These are phyloP conservation scores for Lysandra bellargus DNA, from an alignment of 2,888 invertebrate species.

Conservation along the genomic window DNA sequence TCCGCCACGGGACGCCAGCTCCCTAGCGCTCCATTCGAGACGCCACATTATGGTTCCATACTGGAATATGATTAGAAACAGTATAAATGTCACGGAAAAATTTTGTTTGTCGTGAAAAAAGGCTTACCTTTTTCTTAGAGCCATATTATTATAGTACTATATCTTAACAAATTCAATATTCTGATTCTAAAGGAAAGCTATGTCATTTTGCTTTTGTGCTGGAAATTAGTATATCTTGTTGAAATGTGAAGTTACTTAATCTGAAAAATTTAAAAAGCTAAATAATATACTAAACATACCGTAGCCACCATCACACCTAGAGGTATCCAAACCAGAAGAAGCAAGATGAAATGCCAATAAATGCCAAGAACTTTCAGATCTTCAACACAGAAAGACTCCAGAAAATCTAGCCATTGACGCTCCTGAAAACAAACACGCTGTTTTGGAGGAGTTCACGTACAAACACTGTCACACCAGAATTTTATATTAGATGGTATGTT, in stretches of 20 bases:
- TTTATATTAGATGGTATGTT: too few relatives aligned
- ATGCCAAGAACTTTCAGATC: conserved; percentile 81
- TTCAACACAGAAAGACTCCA: conserved; percentile 89
- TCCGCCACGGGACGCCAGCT: conserved; percentile 82
- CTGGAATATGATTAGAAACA: conserved; percentile 43
- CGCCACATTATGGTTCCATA: conserved; percentile 73
- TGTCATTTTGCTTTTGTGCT: too few relatives aligned
- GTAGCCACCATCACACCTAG: conserved; percentile 86
- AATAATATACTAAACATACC: conserved; percentile 69
- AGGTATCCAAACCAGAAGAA: conserved; percentile 89
- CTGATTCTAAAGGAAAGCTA: too few relatives aligned
- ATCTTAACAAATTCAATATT: too few relatives aligned
- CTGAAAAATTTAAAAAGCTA: too few relatives aligned
- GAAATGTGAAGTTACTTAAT: too few relatives aligned
- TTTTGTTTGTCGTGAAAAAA: too few relatives aligned
- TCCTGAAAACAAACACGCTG: conserved; percentile 64
- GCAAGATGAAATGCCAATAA: conserved; percentile 89
- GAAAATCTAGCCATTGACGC: conserved; percentile 87
- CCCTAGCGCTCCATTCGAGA: conserved; percentile 83
- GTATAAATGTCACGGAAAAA: neutral
- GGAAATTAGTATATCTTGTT: too few relatives aligned
- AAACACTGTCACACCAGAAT: too few relatives aligned
- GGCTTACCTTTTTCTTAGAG: too few relatives aligned
- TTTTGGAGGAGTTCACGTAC: too few relatives aligned
- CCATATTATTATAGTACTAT: too few relatives aligned